These are phyloP conservation scores for Saccopteryx bilineata DNA, from an alignment of 2,113 vertebrate genomes.

Conservation along the genomic window DNA sequence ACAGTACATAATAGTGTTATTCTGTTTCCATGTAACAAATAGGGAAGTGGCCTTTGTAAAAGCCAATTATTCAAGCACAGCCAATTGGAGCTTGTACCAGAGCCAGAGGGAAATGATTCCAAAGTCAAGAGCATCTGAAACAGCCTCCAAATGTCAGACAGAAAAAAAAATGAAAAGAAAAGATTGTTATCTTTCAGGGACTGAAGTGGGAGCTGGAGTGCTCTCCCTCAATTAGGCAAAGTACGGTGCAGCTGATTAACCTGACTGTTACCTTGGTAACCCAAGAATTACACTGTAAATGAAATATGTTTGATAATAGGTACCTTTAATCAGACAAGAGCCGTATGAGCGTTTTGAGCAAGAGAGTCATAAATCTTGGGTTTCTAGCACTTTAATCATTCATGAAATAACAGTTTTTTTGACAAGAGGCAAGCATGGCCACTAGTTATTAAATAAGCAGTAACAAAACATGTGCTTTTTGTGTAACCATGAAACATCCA, in stretches of 20 bases:
- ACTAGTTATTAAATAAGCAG: constrained; percentile 60
- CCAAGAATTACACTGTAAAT: constrained; percentile 85
- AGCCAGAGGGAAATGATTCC: constrained; percentile 70
- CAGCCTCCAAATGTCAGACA: constrained; percentile 69
- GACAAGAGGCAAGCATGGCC: constrained; percentile 63
- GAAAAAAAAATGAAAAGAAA: constrained; percentile 68
- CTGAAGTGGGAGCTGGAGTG: constrained; percentile 88
- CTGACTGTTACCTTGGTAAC: constrained; percentile 89
- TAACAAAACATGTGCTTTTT: constrained; percentile 26
- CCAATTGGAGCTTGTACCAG: constrained; percentile 54
- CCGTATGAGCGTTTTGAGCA: constrained; percentile 75
- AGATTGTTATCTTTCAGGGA: constrained; percentile 78
- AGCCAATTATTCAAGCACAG: constrained; percentile 75
- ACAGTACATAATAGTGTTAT: background rate
- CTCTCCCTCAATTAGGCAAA: constrained; percentile 88
- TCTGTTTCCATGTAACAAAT: constrained; percentile 59
- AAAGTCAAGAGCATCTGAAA: constrained; percentile 86
- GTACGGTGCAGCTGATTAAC: constrained; percentile 87
- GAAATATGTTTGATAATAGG: constrained; percentile 73
- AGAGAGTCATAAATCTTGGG: constrained; percentile 72
- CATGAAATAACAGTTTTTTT: constrained; percentile 74
- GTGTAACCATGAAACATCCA: background rate
- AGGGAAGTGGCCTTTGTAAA: constrained; percentile 64
- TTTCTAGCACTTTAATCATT: constrained; percentile 77
- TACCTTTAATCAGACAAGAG: constrained; percentile 83